Evolutionary conservation across 1,140 invertebrate genomes (phyloP).

Genomic region (Chrysopa pallens): DNA sequence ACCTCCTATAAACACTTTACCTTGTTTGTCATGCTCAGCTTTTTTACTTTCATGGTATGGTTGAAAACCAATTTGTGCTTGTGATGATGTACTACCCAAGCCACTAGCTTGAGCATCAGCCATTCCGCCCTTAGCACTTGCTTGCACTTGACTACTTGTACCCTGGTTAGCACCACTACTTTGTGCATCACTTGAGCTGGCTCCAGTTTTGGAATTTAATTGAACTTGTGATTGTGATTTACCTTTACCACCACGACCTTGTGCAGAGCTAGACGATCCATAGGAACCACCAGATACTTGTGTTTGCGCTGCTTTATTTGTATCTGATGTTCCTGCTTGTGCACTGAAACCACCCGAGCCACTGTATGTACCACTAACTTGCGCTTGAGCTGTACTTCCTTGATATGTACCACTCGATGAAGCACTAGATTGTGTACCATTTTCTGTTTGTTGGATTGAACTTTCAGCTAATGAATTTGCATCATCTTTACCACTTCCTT

Average conservation of each 20-base stretch:
- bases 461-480: conserved; percentile 58
- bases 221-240: conserved; percentile 62
- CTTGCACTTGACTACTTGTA: conserved; percentile 57
- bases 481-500: conserved; percentile 25
- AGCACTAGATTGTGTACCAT: conserved; percentile 52
- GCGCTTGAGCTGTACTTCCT: conserved; percentile 53
- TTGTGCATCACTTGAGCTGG: conserved; percentile 51
- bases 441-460: conserved; percentile 41
- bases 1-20: conserved; percentile 44
- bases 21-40: conserved; percentile 23
- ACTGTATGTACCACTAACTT: conserved; percentile 58
- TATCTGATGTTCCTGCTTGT: conserved; percentile 59
- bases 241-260: conserved; percentile 49
- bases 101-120: conserved; percentile 69
- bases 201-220: conserved; percentile 48
- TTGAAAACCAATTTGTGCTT: conserved; percentile 70
- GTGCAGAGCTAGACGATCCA: conserved; percentile 51
- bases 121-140: conserved; percentile 57
- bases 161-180: conserved; percentile 50
- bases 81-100: conserved; percentile 62
- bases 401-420: conserved; percentile 53
- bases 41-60: conserved; percentile 40
- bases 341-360: conserved; percentile 61
- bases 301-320: conserved; percentile 47
- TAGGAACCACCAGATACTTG: conserved; percentile 54